A percentile compares a stretch with the other conserved stretches of the same genome.
These are phyloP conservation scores for Plecturocebus donacophilus DNA, from an alignment of 2,113 vertebrate genomes.

Conservation along the genomic window DNA sequence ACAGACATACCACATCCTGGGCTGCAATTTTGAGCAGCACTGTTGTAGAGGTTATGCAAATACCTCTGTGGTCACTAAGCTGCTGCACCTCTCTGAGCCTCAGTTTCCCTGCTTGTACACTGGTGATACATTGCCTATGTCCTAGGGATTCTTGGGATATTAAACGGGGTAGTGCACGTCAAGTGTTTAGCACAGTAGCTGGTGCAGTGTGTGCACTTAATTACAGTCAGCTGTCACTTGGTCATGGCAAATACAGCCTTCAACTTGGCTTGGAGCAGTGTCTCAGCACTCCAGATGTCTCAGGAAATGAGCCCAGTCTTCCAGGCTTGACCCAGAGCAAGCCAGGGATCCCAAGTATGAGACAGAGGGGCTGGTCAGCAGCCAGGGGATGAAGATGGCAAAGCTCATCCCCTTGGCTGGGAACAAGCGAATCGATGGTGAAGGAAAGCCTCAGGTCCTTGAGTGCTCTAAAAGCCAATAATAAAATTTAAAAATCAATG, in stretches of 20 bases:
- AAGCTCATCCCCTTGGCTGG: slow-evolving; percentile 53
- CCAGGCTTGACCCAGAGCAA: neutral
- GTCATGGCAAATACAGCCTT: neutral
- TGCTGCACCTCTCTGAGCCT: neutral
- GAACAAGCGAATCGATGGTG: slow-evolving; percentile 70
- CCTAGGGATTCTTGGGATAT: neutral
- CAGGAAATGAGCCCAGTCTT: neutral
- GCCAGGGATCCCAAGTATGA: neutral
- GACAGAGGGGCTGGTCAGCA: slow-evolving; percentile 39
- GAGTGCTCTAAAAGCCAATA: slow-evolving; percentile 74
- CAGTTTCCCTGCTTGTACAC: neutral
- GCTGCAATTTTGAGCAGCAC: neutral
- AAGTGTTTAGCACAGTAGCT: neutral
- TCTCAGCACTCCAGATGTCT: rapidly evolving
- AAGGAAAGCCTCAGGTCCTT: slow-evolving; percentile 63
- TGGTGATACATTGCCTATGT: neutral
- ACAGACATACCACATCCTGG: too few species aligned
- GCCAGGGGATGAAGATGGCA: slow-evolving; percentile 70
- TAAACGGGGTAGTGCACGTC: neutral
- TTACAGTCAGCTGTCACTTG: neutral
- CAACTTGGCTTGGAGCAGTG: neutral
- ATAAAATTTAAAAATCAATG: slow-evolving; percentile 83
- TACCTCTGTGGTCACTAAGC: neutral
- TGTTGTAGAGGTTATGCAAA: neutral
- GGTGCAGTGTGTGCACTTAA: neutral